Evolutionary conservation across 2,113 vertebrate species (phyloP), one percentile per base, ranked within the genome.

Genomic region (Equus przewalskii): DNA sequence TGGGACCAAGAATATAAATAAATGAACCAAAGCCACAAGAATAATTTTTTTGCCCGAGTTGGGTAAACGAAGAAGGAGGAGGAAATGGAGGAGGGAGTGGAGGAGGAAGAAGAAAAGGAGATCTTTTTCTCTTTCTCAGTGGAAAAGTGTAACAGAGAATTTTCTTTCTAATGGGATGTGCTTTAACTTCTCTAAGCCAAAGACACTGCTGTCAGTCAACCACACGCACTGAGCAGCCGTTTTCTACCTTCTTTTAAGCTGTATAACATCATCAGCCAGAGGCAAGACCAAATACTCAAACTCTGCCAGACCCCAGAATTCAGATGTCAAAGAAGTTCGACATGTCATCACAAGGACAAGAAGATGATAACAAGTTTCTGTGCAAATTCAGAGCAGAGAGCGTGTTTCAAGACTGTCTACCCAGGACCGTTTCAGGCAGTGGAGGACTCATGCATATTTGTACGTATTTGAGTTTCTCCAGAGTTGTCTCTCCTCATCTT

Each of bases 1-100:
- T 73, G 30, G 62, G 64, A n/a, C 56, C 78, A 33, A 81, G 33
- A 73, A 65, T 51, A 69, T 67, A 79, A 86, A 93, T 36, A 89
- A 85, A 72, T 58, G 58, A 86, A 91, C 22, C 41, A 67, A 85
- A 4, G 12, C 24, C 16, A 1, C 21, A 89, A 75, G 70, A 91
- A 84, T 72, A 76, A 75, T 84, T 36, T 91, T 75, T 93, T 33
- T 41, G 36, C 36, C 81, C 70, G 93, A 88, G 46, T 28, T 91
- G 51, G 91, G 49, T 49, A 91, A 96, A 81, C 22, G 28, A 93
- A 62, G 36, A 67, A 6, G 36, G 24, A 65, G 28, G 19, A 64
- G 46, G 44, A 2, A 36, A n/a, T 22, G 36, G 60, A 22, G 33
- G 36, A 56, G 33, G 58, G n/a, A n/a, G 0, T 46, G 8, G 21